Evolutionary conservation across 2,888 invertebrate genomes (phyloP).

Genomic region (Cantharis rustica): DNA sequence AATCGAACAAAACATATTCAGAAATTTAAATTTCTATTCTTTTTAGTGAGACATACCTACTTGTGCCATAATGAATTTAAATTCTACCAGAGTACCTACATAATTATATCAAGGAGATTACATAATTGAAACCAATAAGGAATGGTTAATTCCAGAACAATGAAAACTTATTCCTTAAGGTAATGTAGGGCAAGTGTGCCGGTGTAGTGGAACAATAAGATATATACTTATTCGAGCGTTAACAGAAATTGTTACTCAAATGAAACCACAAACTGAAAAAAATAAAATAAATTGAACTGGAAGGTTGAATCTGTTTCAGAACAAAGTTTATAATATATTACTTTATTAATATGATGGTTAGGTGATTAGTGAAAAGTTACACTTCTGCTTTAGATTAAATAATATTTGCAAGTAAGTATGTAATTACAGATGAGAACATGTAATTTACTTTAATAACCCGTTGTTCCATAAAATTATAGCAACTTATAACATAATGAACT

Average conservation of each 20-base stretch:
- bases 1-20: not conserved
- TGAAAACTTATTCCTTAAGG: not conserved
- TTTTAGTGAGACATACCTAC: not conserved
- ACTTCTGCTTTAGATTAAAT: not conserved
- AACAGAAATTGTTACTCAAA: not conserved
- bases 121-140: not conserved
- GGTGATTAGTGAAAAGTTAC: not conserved
- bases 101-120: not conserved
- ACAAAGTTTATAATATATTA: too few species aligned
- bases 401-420: not conserved
- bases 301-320: not conserved
- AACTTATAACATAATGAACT: not conserved
- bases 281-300: not conserved
- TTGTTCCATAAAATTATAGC: not conserved
- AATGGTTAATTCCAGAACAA: not conserved
- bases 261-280: not conserved
- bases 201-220: not conserved
- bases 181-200: not conserved
- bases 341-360: too few species aligned
- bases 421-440: not conserved
- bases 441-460: not conserved
- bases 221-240: not conserved
- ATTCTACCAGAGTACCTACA: not conserved
- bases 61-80: not conserved
- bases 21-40: not conserved